Conservation (phyloP, 2,888 invertebrate species). For the Pegoplata infirma region DNA sequence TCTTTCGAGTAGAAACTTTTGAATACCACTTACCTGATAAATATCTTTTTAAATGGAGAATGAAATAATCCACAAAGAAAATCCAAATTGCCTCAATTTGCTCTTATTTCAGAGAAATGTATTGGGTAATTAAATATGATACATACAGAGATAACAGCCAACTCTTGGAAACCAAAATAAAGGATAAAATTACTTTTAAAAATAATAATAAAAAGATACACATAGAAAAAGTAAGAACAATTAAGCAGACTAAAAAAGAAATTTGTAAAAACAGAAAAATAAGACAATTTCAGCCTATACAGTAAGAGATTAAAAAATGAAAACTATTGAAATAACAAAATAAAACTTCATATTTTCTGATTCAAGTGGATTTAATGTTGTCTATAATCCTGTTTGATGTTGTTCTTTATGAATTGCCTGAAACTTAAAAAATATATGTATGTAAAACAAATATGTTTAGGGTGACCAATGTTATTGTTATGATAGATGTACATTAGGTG, state of each 20-base stretch:
- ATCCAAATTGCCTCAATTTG: conserved; percentile 11
- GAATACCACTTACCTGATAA: conserved; percentile 36
- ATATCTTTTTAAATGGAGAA: not conserved
- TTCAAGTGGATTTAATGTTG: not conserved
- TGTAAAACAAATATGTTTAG: not conserved
- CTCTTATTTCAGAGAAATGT: conserved; percentile 6
- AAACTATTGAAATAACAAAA: not conserved
- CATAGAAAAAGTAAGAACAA: conserved; percentile 2
- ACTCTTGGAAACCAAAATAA: conserved; percentile 58
- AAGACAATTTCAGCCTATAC: not conserved
- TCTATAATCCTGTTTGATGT: not conserved
- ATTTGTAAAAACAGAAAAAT: not conserved
- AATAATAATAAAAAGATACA: conserved; percentile 25
- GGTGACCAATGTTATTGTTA: too few relatives aligned
- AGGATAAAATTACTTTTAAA: conserved; percentile 55
- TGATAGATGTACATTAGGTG: too few relatives aligned
- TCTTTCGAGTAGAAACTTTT: not conserved
- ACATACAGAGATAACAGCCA: conserved; percentile 13
- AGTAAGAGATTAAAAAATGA: not conserved
- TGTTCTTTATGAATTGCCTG: not conserved
- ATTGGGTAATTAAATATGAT: conserved; percentile 18
- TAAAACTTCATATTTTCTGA: not conserved
- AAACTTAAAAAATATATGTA: not conserved
- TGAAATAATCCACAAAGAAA: not conserved
- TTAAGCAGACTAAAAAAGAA: not conserved